A percentile compares a stretch with the other conserved stretches of the same genome.
Evolutionary conservation across 2,113 vertebrate genomes (phyloP).

Genomic region (Pampusana beccarii): DNA sequence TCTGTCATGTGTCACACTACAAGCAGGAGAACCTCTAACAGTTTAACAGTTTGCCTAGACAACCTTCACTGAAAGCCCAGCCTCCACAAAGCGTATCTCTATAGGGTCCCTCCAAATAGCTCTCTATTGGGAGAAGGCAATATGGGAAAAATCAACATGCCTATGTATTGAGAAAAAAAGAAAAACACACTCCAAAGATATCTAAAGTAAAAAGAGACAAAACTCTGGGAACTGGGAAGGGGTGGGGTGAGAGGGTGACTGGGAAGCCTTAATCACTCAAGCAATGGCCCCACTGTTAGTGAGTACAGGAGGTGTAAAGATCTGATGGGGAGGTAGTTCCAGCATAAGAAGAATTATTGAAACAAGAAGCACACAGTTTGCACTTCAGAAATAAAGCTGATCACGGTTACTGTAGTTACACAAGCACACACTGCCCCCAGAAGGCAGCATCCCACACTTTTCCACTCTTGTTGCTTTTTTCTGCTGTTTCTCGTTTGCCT

Average conservation of each 20-base stretch:
- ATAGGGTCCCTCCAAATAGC: neutral
- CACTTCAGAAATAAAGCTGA: neutral
- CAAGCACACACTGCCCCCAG: constrained; percentile 21
- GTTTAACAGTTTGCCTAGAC: neutral
- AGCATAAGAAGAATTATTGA: neutral
- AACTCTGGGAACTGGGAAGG: neutral
- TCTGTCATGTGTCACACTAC: neutral
- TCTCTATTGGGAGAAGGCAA: neutral
- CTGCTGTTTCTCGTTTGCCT: neutral
- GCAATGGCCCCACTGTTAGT: neutral
- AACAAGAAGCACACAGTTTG: neutral
- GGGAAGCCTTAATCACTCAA: neutral
- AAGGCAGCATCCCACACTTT: constrained; percentile 18
- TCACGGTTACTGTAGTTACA: neutral
- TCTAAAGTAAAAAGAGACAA: neutral
- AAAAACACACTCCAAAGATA: neutral
- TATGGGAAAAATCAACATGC: neutral
- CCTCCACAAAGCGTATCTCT: neutral
- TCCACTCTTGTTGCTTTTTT: neutral
- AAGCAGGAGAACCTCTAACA: neutral
- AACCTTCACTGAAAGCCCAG: neutral
- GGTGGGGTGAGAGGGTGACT: too few relatives aligned
- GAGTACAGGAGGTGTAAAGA: neutral
- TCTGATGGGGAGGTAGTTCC: neutral
- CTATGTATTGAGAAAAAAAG: neutral